Evolutionary conservation across 1,140 invertebrate species (phyloP).

Genomic region (Hydropsyche tenuis): DNA sequence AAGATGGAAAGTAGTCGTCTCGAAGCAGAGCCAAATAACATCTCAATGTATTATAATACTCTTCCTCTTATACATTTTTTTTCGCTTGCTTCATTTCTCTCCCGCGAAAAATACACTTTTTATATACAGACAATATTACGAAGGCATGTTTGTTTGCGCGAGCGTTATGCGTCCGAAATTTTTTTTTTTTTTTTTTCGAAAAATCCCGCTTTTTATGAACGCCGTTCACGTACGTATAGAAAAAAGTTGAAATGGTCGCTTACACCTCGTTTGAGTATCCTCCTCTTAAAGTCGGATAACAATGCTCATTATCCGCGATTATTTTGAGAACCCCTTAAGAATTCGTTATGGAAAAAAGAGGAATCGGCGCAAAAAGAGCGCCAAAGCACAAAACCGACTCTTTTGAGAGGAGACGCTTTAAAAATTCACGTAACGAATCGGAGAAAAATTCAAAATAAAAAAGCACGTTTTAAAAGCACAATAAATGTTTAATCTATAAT

Average conservation of each 20-base stretch:
- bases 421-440: conserved; percentile 13
- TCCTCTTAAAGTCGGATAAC: conserved; percentile 22
- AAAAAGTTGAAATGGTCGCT: conserved; percentile 24
- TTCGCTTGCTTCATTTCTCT: too few species aligned
- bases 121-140: too few species aligned
- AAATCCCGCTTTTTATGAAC: conserved; percentile 13
- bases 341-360: conserved; percentile 19
- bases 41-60: conserved; percentile 8
- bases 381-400: neutral
- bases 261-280: conserved; percentile 26
- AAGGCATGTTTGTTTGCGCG: too few species aligned
- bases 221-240: conserved; percentile 1
- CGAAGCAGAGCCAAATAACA: conserved; percentile 20
- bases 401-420: neutral
- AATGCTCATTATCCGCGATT: conserved; percentile 35
- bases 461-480: neutral
- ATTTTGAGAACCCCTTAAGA: conserved; percentile 24
- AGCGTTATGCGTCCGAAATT: too few species aligned
- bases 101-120: too few species aligned
- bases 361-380: conserved; percentile 8
- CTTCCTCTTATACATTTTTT: neutral
- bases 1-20: conserved; percentile 24
- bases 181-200: neutral
- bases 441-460: conserved; percentile 9
- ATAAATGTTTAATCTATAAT: neutral